Conservation (phyloP, 1,140 invertebrate species). For the Aphelenchoides fujianensis region DNA sequence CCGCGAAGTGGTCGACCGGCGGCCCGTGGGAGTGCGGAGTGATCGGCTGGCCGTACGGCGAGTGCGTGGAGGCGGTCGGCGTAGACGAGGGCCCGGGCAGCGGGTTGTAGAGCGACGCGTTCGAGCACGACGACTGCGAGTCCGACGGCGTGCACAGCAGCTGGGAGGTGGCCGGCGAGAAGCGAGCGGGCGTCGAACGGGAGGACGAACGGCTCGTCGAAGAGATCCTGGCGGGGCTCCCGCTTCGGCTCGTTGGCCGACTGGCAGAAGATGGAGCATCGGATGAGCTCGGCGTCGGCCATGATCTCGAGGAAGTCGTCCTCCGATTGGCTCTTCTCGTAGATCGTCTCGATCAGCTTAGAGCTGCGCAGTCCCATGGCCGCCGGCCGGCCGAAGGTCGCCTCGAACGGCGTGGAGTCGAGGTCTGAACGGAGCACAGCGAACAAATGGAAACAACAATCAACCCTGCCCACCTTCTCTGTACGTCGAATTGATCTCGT, state of each 20-base stretch:
- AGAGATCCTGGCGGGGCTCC: not conserved
- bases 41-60: not conserved
- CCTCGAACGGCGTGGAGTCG: no score
- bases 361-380: conserved; percentile 23
- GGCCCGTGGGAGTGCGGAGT: not conserved
- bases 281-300: conserved; percentile 20
- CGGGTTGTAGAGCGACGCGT: conserved; percentile 3
- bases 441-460: not conserved
- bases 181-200: not conserved
- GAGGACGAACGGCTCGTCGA: not conserved
- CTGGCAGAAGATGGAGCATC: conserved; percentile 18
- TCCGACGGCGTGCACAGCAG: not conserved
- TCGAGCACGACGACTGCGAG: not conserved
- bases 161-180: not conserved
- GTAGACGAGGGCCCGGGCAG: no score
- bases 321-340: conserved; percentile 22
- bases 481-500: conserved; percentile 23
- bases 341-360: conserved; percentile 20
- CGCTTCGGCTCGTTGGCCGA: not conserved
- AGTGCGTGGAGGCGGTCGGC: not conserved
- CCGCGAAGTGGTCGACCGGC: not conserved
- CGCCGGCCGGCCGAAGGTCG: conserved; percentile 1
- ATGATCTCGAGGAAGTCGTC: conserved; percentile 24
- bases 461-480: conserved; percentile 5
- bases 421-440: no score